These are phyloP conservation scores for Diglossa brunneiventris DNA, from an alignment of 2,113 vertebrate species.

Conservation along the genomic window DNA sequence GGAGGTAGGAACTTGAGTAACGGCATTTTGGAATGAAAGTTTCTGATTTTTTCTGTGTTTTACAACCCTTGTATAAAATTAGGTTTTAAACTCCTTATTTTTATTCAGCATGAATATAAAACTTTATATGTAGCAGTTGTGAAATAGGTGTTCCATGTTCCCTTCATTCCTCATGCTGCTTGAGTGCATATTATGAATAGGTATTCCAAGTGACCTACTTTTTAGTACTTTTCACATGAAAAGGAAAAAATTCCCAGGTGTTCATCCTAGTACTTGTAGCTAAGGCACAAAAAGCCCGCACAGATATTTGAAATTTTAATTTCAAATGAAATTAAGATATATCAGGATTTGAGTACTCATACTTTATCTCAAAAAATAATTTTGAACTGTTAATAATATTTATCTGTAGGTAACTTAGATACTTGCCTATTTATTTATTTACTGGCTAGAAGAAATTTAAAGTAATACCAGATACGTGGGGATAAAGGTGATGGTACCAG, in stretches of 20 bases:
- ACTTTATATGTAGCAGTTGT: neutral
- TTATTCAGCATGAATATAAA: neutral
- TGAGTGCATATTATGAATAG: neutral
- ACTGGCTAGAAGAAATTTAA: neutral
- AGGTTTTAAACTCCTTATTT: neutral
- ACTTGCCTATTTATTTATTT: neutral
- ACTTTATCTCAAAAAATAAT: neutral
- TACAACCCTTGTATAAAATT: neutral
- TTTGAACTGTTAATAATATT: neutral
- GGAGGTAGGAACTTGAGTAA: neutral
- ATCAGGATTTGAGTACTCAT: neutral
- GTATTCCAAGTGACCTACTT: neutral
- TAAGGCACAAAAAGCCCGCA: neutral
- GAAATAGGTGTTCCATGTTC: neutral
- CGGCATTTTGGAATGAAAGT: neutral
- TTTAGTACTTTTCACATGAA: neutral
- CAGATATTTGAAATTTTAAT: neutral
- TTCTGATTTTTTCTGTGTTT: neutral
- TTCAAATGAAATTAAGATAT: neutral
- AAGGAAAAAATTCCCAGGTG: neutral
- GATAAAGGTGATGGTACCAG: neutral
- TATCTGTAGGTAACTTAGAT: neutral
- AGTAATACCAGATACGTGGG: neutral
- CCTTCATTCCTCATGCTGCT: neutral
- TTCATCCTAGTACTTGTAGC: neutral